Evolutionary conservation across 1,140 invertebrate genomes (phyloP).

Genomic region (Lethrus apterus): DNA sequence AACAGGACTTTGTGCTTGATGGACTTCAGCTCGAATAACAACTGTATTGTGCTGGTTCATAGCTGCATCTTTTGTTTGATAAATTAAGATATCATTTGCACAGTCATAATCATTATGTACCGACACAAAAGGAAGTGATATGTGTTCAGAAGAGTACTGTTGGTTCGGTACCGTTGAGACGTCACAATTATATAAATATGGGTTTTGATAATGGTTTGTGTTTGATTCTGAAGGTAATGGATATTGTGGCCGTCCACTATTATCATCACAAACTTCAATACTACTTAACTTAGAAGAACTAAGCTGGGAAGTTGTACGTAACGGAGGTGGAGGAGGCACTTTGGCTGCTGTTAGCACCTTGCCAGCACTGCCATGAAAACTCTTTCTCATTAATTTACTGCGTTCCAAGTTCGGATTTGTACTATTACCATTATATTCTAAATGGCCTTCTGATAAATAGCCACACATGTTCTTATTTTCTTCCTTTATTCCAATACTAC

Average conservation of each 20-base stretch:
- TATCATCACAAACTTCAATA: constrained; percentile 51
- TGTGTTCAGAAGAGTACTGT: constrained; percentile 51
- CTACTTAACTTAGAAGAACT: constrained; percentile 56
- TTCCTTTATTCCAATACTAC: constrained; percentile 57
- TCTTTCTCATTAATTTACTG: constrained; percentile 82
- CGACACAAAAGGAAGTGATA: constrained; percentile 57
- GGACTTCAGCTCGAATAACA: constrained; percentile 72
- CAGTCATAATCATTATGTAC: constrained; percentile 40
- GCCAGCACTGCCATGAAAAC: constrained; percentile 75
- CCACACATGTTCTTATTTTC: constrained; percentile 61
- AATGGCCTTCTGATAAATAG: constrained; percentile 79
- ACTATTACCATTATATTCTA: constrained; percentile 61
- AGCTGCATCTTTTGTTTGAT: constrained; percentile 7
- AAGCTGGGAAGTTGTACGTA: constrained; percentile 79
- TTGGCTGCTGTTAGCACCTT: constrained; percentile 73
- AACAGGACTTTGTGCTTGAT: constrained; percentile 65
- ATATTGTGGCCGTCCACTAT: constrained; percentile 47
- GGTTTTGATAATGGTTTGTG: constrained; percentile 41
- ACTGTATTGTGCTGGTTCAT: constrained; percentile 47
- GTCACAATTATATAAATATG: too few species aligned
- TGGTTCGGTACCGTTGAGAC: too few species aligned
- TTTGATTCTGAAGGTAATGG: constrained; percentile 28
- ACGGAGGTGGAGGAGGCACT: constrained; percentile 77
- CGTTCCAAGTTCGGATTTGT: constrained; percentile 76
- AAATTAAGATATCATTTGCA: constrained; percentile 26